phyloP scores from a whole-genome alignment of 2,113 vertebrate species.

The Carlito syrichta region DNA sequence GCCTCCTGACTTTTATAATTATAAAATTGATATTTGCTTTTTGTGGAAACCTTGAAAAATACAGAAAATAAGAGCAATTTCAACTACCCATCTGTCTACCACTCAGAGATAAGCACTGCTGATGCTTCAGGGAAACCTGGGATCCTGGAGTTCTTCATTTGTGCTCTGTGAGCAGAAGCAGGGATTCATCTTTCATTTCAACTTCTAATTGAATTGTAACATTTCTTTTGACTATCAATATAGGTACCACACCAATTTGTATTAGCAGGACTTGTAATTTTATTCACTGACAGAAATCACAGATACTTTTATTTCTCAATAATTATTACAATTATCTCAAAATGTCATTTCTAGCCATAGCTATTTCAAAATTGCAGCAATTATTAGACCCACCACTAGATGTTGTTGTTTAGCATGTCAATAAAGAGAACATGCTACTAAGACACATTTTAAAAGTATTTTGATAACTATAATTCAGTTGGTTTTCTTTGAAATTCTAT shows the following conservation, averaged over 20 bases:
- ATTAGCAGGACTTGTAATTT: constrained; percentile 9
- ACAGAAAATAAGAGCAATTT: neutral
- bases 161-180: neutral
- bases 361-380: constrained; percentile 24
- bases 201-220: constrained; percentile 1
- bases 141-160: neutral
- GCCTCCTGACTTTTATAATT: constrained; percentile 13
- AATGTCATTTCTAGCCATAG: constrained; percentile 11
- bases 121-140: neutral
- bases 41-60: neutral
- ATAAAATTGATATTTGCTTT: neutral
- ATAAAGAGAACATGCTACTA: neutral
- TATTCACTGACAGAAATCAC: neutral
- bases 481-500: neutral
- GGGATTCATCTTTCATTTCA: neutral
- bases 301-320: constrained; percentile 12
- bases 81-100: neutral
- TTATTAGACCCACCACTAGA: neutral
- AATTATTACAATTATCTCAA: neutral
- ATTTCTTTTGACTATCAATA: neutral
- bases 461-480: neutral
- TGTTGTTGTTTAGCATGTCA: neutral
- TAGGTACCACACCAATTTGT: neutral
- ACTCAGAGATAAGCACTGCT: neutral
- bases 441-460: neutral